These are phyloP conservation scores for Mareca strepera DNA, from an alignment of 2,797 vertebrate species.

Conservation along the genomic window DNA sequence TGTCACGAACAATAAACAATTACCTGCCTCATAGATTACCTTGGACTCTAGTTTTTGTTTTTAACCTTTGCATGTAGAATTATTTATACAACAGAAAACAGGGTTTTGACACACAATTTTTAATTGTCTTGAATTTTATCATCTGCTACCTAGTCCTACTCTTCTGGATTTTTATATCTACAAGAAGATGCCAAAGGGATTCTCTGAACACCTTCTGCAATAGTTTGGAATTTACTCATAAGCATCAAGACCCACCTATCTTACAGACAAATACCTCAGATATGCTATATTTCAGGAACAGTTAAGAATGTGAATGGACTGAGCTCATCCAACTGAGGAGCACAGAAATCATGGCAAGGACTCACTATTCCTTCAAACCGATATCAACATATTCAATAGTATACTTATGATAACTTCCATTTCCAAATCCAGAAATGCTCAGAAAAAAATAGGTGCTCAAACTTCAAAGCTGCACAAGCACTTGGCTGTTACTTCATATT, in stretches of 20 bases:
- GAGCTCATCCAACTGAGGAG: conserved; percentile 25
- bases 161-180: neutral
- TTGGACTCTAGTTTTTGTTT: neutral
- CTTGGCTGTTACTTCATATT: conserved; percentile 13
- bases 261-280: conserved; percentile 26
- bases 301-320: conserved; percentile 2
- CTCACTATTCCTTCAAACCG: conserved; percentile 7
- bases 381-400: conserved; percentile 50
- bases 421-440: conserved; percentile 37
- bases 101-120: neutral
- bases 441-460: conserved; percentile 36
- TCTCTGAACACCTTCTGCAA: conserved; percentile 1
- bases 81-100: neutral
- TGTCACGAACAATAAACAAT: neutral
- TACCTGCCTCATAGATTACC: neutral
- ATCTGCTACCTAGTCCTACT: neutral
- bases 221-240: neutral
- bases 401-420: conserved; percentile 1
- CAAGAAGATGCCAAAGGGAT: conserved; percentile 16
- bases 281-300: conserved; percentile 20
- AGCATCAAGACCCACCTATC: conserved; percentile 12
- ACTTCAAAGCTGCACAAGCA: conserved; percentile 14
- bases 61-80: neutral
- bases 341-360: conserved; percentile 8
- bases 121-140: neutral